Conservation (phyloP, 2,113 vertebrate genomes). For the Pleuronectes platessa region DNA sequence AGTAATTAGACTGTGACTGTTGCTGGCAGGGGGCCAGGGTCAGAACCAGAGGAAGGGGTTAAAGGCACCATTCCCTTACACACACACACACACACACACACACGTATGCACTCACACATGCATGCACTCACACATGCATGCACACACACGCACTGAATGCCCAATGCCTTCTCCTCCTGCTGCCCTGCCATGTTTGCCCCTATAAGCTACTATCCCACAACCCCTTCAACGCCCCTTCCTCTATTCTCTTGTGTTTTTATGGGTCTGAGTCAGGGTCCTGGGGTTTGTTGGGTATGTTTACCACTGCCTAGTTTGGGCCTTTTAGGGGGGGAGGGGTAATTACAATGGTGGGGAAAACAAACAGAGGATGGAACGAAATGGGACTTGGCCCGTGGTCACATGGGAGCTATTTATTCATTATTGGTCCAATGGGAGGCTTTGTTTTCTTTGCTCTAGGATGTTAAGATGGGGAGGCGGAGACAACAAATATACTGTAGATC, state of each 20-base stretch:
- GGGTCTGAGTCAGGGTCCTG: slow-evolving; percentile 74
- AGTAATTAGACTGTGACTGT: slow-evolving; percentile 84
- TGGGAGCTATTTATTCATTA: slow-evolving; percentile 81
- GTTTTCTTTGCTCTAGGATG: slow-evolving; percentile 72
- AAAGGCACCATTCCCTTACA: slow-evolving; percentile 33
- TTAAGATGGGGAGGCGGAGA: slow-evolving; percentile 64
- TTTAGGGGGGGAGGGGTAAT: slow-evolving; percentile 71
- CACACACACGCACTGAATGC: slow-evolving; percentile 35
- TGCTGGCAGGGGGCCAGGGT: slow-evolving; percentile 78
- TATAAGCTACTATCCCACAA: slow-evolving; percentile 62
- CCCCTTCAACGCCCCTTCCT: slow-evolving; percentile 36
- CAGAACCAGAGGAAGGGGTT: slow-evolving; percentile 56
- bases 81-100: slow-evolving; percentile 21
- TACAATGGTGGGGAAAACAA: slow-evolving; percentile 81
- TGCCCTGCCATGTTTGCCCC: slow-evolving; percentile 63
- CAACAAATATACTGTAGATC: slow-evolving; percentile 44
- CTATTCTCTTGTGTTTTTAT: slow-evolving; percentile 72
- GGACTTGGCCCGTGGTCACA: slow-evolving; percentile 74
- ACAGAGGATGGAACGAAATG: slow-evolving; percentile 75
- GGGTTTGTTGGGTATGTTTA: slow-evolving; percentile 77
- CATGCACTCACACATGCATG: slow-evolving; percentile 21
- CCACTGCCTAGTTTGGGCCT: slow-evolving; percentile 67
- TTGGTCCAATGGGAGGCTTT: slow-evolving; percentile 72
- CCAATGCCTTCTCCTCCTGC: slow-evolving; percentile 43
- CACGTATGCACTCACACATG: background rate